Conservation (phyloP, 2,888 invertebrate genomes). For the Drosophila neonasuta region DNA sequence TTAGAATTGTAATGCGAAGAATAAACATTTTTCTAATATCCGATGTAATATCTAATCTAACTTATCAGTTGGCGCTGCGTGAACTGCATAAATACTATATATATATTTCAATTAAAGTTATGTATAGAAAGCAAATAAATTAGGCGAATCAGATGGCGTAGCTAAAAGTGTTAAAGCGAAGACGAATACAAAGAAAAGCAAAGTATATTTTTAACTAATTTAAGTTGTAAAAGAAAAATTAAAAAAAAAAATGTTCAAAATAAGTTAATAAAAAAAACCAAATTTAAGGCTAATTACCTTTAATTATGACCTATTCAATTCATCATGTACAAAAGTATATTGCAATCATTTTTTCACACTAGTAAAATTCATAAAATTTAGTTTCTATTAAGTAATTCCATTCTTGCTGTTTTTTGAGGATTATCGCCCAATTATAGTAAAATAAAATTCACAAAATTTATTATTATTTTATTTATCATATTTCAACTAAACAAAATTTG, state of each 20-base stretch:
- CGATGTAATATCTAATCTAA: conserved; percentile 13
- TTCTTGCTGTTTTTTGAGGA: no score
- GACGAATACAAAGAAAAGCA: conserved; percentile 33
- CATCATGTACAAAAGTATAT: not conserved
- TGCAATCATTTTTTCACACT: not conserved
- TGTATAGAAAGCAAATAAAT: conserved; percentile 38
- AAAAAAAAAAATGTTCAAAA: conserved; percentile 38
- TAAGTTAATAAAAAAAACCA: conserved; percentile 39
- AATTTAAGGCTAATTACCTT: not conserved
- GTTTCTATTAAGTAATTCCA: no score
- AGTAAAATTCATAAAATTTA: conserved; percentile 24
- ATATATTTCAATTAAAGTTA: conserved; percentile 32
- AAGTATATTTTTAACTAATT: conserved; percentile 63
- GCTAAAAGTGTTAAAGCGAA: conserved; percentile 55
- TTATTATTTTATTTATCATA: conserved; percentile 58
- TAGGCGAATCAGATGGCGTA: conserved; percentile 61
- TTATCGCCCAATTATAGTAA: not conserved
- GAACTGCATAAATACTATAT: conserved; percentile 30
- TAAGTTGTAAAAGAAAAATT: conserved; percentile 58
- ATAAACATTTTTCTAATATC: conserved; percentile 24
- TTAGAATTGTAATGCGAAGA: conserved; percentile 25
- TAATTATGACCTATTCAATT: not conserved
- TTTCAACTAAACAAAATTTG: conserved; percentile 65
- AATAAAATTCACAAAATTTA: conserved; percentile 29
- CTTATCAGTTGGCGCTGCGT: conserved; percentile 41